Percentiles rank a stretch among this genome's conserved stretches.
Conservation (phyloP, 2,113 vertebrate species). For the Patagioenas fasciata region DNA sequence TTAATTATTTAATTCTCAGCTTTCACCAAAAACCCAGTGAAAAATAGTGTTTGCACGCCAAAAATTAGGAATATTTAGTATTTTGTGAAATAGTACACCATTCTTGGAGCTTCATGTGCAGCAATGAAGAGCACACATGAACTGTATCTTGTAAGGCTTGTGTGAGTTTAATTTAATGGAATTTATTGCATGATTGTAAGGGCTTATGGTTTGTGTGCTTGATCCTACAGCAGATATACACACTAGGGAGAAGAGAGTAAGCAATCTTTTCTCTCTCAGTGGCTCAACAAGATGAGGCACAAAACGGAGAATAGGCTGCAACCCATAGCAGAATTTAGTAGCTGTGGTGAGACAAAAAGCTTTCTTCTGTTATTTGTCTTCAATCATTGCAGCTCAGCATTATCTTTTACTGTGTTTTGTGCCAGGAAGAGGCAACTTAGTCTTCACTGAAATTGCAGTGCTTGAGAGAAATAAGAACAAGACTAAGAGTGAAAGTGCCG, state of each 20-base stretch:
- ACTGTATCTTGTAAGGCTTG: not conserved
- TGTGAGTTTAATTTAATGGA: not conserved
- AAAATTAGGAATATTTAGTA: not conserved
- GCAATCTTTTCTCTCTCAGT: not conserved
- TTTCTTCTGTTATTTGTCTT: not conserved
- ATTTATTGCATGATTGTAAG: not conserved
- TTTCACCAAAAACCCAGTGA: not conserved
- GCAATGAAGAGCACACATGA: not conserved
- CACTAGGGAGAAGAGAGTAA: not conserved
- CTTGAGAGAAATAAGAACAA: not conserved
- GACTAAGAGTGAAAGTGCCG: not conserved
- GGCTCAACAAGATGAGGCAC: not conserved
- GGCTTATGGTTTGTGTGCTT: not conserved
- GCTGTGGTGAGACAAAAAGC: not conserved
- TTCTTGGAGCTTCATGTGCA: not conserved
- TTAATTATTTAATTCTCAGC: not conserved
- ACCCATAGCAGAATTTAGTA: not conserved
- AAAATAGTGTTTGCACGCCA: too few relatives aligned
- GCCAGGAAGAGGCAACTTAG: not conserved
- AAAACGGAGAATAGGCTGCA: not conserved
- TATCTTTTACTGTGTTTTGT: not conserved
- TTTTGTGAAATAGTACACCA: not conserved
- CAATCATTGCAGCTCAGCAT: not conserved
- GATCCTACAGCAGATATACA: not conserved
- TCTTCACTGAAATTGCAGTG: not conserved